Base-by-base conservation (phyloP, 2,888 invertebrate species). In the Cantharis flavilabris region DNA sequence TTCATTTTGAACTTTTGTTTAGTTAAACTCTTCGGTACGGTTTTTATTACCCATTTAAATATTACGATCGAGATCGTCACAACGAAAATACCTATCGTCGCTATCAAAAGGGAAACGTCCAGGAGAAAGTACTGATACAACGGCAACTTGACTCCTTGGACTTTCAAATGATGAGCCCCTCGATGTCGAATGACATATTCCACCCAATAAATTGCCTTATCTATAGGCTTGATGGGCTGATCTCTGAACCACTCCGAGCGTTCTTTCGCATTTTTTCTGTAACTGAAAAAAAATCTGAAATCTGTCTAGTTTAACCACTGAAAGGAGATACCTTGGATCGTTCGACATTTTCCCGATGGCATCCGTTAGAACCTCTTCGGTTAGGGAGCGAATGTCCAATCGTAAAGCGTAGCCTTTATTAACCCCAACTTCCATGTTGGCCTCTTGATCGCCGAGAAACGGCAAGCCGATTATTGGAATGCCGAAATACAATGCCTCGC, bases 391-490 rank as follows among this genome's bases (percentile, higher is more conserved):
- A 2, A 16, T 13, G 3, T 16, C 3, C 7, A 72, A 13, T 10
- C 4, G 9, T 14, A 65, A n/a, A 11, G 65, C 64, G 28, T 65
- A 65, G 16, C 72, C 72, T 9, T 28, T 65, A 20, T 13, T 18
- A 13, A 65, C 30, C 0, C 18, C 64, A n/a, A 65, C 16, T 4
- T n/a, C 16, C 4, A 72, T 9, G 18, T 72, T 72, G n/a, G 1
- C 2, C n/a, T 18, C 9, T 16, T 72, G 72, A 1, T 72, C 72
- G 10, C 26, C 65, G 14, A 20, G 30, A 5, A 64, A 64, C 9
- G 72, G 72, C 9, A 72, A 26, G 2, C 72, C 72, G 13, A 72
- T 23, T 7, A 72, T 33, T 1, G 72, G 72, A 30, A 72, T 33
- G 1, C 72, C 64, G 9, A 13, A 64, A 26, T 72, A 72, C 16